Evolutionary conservation across 2,797 vertebrate species (phyloP).

Genomic region (Catharus ustulatus): DNA sequence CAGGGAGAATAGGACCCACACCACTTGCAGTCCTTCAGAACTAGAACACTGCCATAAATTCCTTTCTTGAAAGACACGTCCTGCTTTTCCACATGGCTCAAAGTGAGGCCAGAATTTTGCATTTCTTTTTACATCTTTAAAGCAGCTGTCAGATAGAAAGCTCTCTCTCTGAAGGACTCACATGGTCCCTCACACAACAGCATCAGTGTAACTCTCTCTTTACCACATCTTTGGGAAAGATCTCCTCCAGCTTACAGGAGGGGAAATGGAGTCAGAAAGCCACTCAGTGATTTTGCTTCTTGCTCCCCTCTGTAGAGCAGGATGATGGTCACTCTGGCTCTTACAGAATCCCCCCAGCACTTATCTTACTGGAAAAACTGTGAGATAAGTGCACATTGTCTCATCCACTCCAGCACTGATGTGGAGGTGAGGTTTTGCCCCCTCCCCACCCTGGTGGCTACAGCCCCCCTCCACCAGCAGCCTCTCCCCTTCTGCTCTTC

Average conservation of each 20-base stretch:
- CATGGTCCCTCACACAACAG: not conserved
- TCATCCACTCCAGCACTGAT: not conserved
- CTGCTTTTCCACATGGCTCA: slow-evolving; percentile 7
- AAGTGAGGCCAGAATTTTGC: slow-evolving; percentile 8
- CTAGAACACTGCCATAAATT: not conserved
- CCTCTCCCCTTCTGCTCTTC: not conserved
- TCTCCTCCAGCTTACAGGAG: not conserved
- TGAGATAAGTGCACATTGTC: not conserved
- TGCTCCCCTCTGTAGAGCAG: not conserved
- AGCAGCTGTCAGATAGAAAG: slow-evolving; percentile 29
- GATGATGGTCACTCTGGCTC: not conserved
- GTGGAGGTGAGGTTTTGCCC: not conserved
- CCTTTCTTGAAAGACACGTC: not conserved
- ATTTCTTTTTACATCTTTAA: slow-evolving; percentile 12
- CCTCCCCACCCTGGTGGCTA: not conserved
- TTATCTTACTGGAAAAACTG: not conserved
- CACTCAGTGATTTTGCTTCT: not conserved
- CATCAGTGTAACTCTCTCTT: rapidly evolving
- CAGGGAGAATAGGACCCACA: not conserved
- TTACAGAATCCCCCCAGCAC: not conserved
- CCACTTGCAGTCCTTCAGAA: not conserved
- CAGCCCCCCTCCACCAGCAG: rapidly evolving
- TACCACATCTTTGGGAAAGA: not conserved
- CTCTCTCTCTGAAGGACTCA: not conserved
- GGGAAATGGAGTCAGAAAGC: not conserved